A percentile compares a stretch with the other conserved stretches of the same genome.
These are phyloP conservation scores for Oreochromis mossambicus DNA, from an alignment of 2,797 vertebrate species.

Conservation along the genomic window DNA sequence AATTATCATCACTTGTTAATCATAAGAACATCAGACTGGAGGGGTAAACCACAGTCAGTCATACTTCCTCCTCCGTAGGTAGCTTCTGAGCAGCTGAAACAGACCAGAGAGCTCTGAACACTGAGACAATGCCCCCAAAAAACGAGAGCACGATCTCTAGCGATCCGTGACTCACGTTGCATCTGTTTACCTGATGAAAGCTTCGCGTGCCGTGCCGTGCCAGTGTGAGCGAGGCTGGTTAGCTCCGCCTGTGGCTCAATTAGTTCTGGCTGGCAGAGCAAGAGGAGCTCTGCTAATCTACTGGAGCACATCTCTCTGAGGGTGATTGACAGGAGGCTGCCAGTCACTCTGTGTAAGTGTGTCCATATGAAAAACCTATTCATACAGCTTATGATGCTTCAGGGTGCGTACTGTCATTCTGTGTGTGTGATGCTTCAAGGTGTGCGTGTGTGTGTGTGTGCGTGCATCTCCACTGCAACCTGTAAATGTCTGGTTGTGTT, in stretches of 20 bases:
- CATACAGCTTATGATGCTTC: neutral
- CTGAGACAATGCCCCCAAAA: neutral
- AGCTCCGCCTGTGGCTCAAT: conserved; percentile 49
- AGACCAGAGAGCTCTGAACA: neutral
- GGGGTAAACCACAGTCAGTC: neutral
- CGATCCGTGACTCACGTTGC: conserved; percentile 35
- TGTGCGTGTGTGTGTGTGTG: neutral
- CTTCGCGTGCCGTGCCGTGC: conserved; percentile 14
- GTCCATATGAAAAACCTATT: neutral
- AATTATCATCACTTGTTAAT: neutral
- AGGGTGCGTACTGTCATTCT: neutral
- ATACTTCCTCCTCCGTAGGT: neutral
- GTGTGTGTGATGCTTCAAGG: neutral
- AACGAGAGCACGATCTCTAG: neutral
- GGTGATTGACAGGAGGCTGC: conserved; percentile 35
- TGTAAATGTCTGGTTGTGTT: neutral
- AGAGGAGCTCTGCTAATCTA: conserved; percentile 51
- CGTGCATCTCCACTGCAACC: neutral
- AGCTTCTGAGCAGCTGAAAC: neutral
- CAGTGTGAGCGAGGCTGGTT: neutral
- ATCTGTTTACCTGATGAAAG: conserved; percentile 41
- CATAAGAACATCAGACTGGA: neutral
- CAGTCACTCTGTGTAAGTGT: neutral
- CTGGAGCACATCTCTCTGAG: conserved; percentile 22
- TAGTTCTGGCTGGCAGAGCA: conserved; percentile 60